Evolutionary conservation across 2,113 vertebrate species (phyloP), one percentile per base, ranked within the genome.

Genomic region (Meles meles): DNA sequence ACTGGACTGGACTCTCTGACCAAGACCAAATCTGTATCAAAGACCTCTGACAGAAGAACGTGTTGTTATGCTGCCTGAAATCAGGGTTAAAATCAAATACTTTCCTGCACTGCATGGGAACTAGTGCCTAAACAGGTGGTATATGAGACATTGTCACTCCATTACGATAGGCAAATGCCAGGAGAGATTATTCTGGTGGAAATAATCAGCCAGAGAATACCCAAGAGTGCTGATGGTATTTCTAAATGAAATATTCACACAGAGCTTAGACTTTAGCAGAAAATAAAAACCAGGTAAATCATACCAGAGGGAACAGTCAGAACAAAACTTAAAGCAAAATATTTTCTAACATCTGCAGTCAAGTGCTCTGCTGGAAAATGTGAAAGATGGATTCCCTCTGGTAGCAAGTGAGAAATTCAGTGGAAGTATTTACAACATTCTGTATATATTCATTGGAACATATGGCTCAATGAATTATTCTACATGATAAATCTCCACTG

Each of bases 381-480:
- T 83, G 79, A 98, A 97, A 95, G 96, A 96, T 77, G 92, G 94
- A 93, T 87, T 17, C 97, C 97, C 96, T 98, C 90, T 93, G 89
- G 95, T 96, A 98, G 93, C 98, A 95, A 93, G 98, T 98, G 94
- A 92, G 96, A 93, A 97, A 95, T 84, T 98, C 88, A 79, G 88
- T 69, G 39, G 94, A 97, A 85, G 96, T 90, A 97, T 97, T 98
- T 97, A 88, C 98, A 98, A 94, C 87, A 83, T 97, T 95, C 95
- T 95, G 94, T 76, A n/a, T 69, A n/a, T 96, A 98, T 94, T 98
- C 74, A 92, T 96, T 96, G 96, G 93, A 98, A 96, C 95, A 97
- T 95, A 98, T 84, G 97, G 96, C 93, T 94, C 96, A 77, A 97
- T 96, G 95, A 98, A 97, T 98, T 98, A 98, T 96, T 98, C 97